Base-by-base conservation (phyloP, 2,113 vertebrate genomes). In the Tylochromis polylepis region DNA sequence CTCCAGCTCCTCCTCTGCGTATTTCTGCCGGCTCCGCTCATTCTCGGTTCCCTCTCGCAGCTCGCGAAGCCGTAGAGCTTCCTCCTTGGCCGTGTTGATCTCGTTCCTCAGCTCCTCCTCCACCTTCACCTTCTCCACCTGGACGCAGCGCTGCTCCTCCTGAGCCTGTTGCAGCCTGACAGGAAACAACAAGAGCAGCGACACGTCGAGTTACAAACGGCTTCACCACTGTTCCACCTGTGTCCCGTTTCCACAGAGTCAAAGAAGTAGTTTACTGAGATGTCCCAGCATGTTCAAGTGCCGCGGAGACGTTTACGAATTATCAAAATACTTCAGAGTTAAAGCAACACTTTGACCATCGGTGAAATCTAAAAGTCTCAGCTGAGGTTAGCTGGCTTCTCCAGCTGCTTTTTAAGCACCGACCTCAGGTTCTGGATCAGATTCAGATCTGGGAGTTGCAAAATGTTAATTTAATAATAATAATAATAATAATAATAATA, bases 1-100 rank as follows among this genome's bases (percentile, higher is more conserved):
- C 58, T 98, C 98, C 94, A 99, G 94, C 90, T 99, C 98, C 82
- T 99, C 97, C 95, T 99, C 98, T 0, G 97, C 97, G 1, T 99
- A 98, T 6, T 97, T 98, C 95, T 98, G 98, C 2, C 97, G 88
- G 92, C 97, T 98, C 81, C 97, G 96, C 89, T 99, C 96, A 1
- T 98, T 99, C 96, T 97, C 97, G 0, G 97, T 97, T 49, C 98
- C 98, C 84, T 98, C 97, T 1, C 98, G 95, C 11, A 99, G 96
- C 84, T 97, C 96, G 1, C 95, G 95, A 22, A 99, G 96, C 8
- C 98, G 90, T 56, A 97, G 97, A 0, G 98, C 98, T 92, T 99
- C 98, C 92, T 97, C 96, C 92, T 99, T 98, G 85, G 98, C 98
- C 0, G 97, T 92, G 83, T 94, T 95, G 92, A 99, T 98, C 96